Evolutionary conservation across 2,888 invertebrate genomes (phyloP), one percentile per base, ranked within the genome.

Genomic region (Drosophila tripunctata): DNA sequence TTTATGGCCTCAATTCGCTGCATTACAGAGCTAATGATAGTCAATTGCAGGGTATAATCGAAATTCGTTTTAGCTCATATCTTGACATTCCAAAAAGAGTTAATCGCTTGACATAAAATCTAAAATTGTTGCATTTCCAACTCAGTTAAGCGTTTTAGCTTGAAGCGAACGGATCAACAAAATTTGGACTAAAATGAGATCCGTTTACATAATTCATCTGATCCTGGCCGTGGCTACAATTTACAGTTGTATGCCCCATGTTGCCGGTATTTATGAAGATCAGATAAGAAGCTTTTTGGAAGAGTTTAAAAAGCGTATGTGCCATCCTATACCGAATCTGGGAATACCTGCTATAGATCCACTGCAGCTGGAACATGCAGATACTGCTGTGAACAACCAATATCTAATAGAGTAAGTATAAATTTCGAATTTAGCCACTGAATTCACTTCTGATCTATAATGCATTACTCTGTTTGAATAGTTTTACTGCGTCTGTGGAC

Each of bases 301-400:
- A n/a, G 83, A 88, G 52, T 76, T 91, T 15, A 75, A 87, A 0
- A 35, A 48, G 47, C 84, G 91, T 2, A 91, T 90, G 90, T 90
- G 90, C 14, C 89, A 90, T 62, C 87, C 90, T 0, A 81, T 91
- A 50, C 86, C 87, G 0, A 78, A 81, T 52, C 71, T 83, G 43
- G 88, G 88, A 0, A 48, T 90, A 4, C 90, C 90, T 7, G 87
- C 90, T 0, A 43, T 90, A 40, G 90, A 90, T 82, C 90, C 90
- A 1, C 63, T 90, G 5, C 7, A 75, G 56, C 27, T 87, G 24
- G 51, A 66, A 14, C 77, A 85, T 44, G 51, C 61, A 7, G 66
- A 76, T 22, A 38, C 40, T 3, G 62, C 75, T 12, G 31, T 78
- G 8, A 64, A 89, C 63, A 89, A 85, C 31, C 73, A 87, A 72